Evolutionary conservation across 2,113 vertebrate genomes (phyloP), one percentile per base, ranked within the genome.

Genomic region (Herpailurus yagouaroundi): DNA sequence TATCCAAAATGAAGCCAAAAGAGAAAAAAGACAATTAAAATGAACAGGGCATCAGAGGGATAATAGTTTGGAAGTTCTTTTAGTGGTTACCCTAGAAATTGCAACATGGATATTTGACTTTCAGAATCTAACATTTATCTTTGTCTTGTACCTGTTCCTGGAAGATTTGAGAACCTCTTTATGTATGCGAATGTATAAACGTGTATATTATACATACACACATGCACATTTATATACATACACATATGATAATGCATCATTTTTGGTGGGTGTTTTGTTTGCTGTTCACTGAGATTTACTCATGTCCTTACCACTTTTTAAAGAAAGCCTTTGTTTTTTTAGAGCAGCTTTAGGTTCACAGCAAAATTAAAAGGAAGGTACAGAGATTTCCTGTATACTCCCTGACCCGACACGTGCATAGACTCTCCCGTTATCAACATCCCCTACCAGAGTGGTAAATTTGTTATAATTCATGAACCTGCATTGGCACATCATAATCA

Each of bases 11-110:
- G 57, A 87, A 92, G 25, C 64, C 27, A 48, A 77, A 27, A 80
- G 36, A 86, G 57, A 81, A 83, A 77, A 94, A 71, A 89, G 52
- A 38, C 52, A 89, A 4, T 50, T 36, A 80, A 89, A 73, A 41
- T 41, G 55, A 83, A 27, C 36, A 85, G 71, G 52, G 31, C 52
- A 50, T 64, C 25, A n/a, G n/a, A 57, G 21, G 16, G 36, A 25
- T 89, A 81, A 85, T 66, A 73, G 45, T 73, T 92, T 89, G 27
- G 38, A 71, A 83, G n/a, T 94, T 94, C 33, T 74, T 48, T 89
- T 77, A n/a, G 29, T 71, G 29, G 15, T 85, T 94, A 60, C 1
- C 52, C 3, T 92, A 74, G 74, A 89, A 76, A 68, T 89, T 85
- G 33, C 64, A 81, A 80, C 33, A 63, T 90, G 48, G 19, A 31